Evolutionary conservation across 2,797 vertebrate species (phyloP).

Genomic region (Sylvia borin): DNA sequence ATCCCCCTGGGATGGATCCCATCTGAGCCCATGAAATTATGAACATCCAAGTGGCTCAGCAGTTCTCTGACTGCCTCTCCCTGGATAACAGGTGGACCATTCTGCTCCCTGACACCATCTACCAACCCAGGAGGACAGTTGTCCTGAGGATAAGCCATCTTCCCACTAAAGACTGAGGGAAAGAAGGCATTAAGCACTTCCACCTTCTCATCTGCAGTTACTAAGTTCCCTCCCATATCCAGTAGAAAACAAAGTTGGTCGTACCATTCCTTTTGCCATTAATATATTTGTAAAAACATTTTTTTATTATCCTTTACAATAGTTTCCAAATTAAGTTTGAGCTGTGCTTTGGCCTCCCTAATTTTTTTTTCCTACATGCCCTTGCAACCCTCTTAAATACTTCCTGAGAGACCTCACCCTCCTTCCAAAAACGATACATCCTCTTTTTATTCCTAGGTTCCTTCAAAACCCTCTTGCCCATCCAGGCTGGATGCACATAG

Average conservation of each 20-base stretch:
- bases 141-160: background rate
- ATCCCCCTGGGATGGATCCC: background rate
- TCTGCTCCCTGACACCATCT: background rate
- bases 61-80: background rate
- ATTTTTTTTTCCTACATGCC: background rate
- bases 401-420: background rate
- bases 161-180: background rate
- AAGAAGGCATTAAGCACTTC: background rate
- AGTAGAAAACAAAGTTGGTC: background rate
- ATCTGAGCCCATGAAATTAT: background rate
- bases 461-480: rapidly evolving
- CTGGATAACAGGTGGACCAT: too few species aligned
- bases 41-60: background rate
- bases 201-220: background rate
- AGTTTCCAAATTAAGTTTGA: background rate
- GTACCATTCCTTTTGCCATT: background rate
- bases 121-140: background rate
- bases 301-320: background rate
- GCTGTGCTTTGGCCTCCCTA: background rate
- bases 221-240: background rate
- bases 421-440: background rate
- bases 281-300: background rate
- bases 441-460: background rate
- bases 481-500: background rate
- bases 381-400: background rate